phyloP scores from a whole-genome alignment of 2,113 vertebrate species.

The Chlorodrepanis virens region DNA sequence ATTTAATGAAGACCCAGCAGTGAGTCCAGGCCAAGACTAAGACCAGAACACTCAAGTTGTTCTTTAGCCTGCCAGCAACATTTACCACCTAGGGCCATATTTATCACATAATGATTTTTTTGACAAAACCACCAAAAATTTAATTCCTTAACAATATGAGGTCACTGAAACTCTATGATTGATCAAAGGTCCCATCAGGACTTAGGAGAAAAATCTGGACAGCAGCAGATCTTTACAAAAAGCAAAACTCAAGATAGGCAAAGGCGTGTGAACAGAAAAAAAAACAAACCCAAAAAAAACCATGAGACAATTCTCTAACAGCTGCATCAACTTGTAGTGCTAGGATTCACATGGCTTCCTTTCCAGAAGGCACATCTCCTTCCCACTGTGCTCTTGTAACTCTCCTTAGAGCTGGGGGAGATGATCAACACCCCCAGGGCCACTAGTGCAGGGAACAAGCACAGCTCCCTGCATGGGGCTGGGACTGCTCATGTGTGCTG shows the following conservation, averaged over 20 bases:
- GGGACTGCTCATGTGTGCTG: background rate
- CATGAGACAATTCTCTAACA: background rate
- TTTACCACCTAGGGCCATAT: background rate
- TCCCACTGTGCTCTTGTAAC: background rate
- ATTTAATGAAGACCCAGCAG: background rate
- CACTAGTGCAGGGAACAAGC: background rate
- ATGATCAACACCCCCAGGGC: background rate
- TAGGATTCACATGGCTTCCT: slow-evolving; percentile 4
- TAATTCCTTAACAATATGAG: background rate
- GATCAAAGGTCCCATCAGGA: background rate
- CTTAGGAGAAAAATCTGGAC: background rate
- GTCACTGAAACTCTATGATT: background rate
- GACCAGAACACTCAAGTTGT: background rate
- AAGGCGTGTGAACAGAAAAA: background rate
- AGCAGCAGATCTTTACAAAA: background rate
- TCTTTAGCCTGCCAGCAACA: background rate
- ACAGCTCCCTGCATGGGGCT: background rate
- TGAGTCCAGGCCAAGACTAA: background rate
- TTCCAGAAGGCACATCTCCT: background rate
- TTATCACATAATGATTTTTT: background rate
- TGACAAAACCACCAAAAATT: background rate
- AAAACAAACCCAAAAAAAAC: background rate
- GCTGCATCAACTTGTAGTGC: background rate
- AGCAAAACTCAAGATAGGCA: background rate
- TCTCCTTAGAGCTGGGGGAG: background rate